Percentiles rank a stretch among this genome's conserved stretches.
These are phyloP conservation scores for Paradoxurus hermaphroditus DNA, from an alignment of 2,113 vertebrate genomes.

Conservation along the genomic window DNA sequence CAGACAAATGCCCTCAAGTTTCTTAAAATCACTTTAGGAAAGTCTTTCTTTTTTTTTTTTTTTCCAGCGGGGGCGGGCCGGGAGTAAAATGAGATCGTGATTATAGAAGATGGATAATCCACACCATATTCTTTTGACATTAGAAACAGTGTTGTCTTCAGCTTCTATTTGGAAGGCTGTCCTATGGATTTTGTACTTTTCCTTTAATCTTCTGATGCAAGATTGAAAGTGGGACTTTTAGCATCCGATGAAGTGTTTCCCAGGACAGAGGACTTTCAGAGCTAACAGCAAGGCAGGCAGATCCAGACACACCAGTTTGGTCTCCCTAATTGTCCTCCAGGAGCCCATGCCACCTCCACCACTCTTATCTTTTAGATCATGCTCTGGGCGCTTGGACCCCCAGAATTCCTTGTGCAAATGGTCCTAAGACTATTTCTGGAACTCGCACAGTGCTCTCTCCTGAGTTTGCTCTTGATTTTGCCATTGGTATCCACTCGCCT, in stretches of 20 bases:
- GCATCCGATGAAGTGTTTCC: not conserved
- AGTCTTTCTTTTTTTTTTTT: not conserved
- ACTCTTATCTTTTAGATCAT: too few species aligned
- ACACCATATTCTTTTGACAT: too few species aligned
- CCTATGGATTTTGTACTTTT: not conserved
- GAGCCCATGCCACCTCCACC: rapidly evolving
- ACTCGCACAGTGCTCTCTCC: too few species aligned
- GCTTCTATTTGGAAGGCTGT: not conserved
- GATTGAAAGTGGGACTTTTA: not conserved
- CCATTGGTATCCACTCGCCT: rapidly evolving
- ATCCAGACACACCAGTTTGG: not conserved
- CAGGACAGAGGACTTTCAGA: not conserved
- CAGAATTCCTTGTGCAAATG: not conserved
- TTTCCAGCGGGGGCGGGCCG: not conserved
- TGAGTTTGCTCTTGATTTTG: not conserved
- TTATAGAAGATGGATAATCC: too few species aligned
- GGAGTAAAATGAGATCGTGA: not conserved
- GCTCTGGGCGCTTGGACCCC: not conserved
- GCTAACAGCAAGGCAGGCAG: not conserved
- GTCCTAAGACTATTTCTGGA: not conserved
- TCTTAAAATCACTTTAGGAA: not conserved
- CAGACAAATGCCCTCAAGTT: not conserved
- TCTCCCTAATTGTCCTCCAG: not conserved
- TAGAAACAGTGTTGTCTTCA: not conserved
- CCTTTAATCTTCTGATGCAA: not conserved